A percentile compares a stretch with the other conserved stretches of the same genome.
Evolutionary conservation across 1,140 invertebrate species (phyloP).

Genomic region (Neodiprion virginianus): DNA sequence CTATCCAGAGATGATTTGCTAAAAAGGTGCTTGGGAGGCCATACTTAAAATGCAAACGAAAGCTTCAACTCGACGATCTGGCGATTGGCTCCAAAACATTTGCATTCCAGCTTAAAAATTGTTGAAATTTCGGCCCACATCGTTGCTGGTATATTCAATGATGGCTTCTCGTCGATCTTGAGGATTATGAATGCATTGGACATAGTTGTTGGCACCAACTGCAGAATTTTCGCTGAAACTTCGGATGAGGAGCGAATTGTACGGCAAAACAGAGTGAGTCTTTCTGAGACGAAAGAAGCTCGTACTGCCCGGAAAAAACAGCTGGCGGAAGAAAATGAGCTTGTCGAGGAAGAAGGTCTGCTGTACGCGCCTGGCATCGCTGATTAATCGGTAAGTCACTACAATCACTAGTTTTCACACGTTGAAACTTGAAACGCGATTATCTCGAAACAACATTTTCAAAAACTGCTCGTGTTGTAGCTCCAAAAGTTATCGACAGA

Average conservation of each 20-base stretch:
- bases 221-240: conserved; percentile 16
- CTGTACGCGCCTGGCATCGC: conserved; percentile 19
- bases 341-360: conserved; percentile 20
- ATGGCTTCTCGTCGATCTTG: background rate
- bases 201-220: conserved; percentile 1
- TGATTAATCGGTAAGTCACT: background rate
- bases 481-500: conserved; percentile 16
- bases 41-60: conserved; percentile 38
- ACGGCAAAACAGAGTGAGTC: no score
- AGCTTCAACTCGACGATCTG: conserved; percentile 33
- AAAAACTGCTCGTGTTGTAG: conserved; percentile 17
- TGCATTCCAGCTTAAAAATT: background rate
- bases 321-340: background rate
- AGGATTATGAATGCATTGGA: conserved; percentile 17
- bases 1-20: conserved; percentile 31
- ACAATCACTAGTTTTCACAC: background rate
- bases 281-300: no score
- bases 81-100: conserved; percentile 8
- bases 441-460: no score
- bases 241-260: conserved; percentile 3
- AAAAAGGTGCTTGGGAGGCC: conserved; percentile 34
- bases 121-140: conserved; percentile 12
- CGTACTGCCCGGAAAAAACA: no score
- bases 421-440: background rate
- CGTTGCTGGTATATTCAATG: conserved; percentile 12